Percentiles rank a stretch among this genome's conserved stretches.
Conservation (phyloP, 2,888 invertebrate species). For the Cosmopolites sordidus region DNA sequence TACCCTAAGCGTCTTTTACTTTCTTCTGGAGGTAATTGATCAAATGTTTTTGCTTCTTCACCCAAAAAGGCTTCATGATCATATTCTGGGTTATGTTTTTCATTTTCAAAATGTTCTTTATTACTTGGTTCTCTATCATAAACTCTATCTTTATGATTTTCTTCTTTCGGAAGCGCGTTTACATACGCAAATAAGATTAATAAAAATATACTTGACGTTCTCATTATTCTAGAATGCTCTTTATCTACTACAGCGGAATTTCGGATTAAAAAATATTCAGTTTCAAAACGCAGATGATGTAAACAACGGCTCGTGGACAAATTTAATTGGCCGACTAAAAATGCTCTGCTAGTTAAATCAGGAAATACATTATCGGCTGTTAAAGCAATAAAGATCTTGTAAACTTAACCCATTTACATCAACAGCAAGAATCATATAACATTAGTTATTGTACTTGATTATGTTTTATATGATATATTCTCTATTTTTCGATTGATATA, state of each 20-base stretch:
- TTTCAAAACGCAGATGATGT: neutral
- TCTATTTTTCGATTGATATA: too few relatives aligned
- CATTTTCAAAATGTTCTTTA: constrained; percentile 73
- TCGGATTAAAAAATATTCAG: neutral
- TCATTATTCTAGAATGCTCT: neutral
- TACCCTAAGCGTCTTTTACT: constrained; percentile 83
- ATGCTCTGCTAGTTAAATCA: neutral
- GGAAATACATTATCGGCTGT: neutral
- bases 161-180: constrained; percentile 67
- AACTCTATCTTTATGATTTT: constrained; percentile 60
- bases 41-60: constrained; percentile 87
- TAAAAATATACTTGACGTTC: neutral
- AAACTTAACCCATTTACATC: neutral
- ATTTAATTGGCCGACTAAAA: neutral
- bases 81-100: constrained; percentile 82
- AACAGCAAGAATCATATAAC: too few relatives aligned
- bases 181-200: neutral
- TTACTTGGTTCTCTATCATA: constrained; percentile 70
- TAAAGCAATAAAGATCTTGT: neutral
- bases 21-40: constrained; percentile 91
- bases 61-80: constrained; percentile 98
- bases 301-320: neutral
- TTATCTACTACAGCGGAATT: too few relatives aligned
- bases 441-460: too few relatives aligned
- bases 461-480: too few relatives aligned